Conservation (phyloP, 2,888 invertebrate genomes). For the Tenthredo distinguenda region DNA sequence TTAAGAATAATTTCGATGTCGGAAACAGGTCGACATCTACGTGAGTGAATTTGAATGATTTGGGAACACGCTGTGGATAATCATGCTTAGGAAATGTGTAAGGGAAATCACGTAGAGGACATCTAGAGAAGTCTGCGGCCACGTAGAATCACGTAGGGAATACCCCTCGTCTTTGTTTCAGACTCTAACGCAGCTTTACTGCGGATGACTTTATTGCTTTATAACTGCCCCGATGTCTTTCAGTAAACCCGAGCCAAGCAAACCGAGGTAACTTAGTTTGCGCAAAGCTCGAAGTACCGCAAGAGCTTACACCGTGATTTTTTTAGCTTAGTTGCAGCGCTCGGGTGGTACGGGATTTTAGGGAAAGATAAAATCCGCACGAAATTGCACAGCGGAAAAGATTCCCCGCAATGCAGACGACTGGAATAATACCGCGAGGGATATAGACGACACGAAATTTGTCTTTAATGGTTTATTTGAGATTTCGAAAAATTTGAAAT, state of each 20-base stretch:
- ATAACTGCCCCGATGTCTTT: slow-evolving; percentile 43
- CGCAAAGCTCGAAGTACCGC: slow-evolving; percentile 39
- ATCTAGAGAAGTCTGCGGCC: not conserved
- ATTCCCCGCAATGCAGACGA: slow-evolving; percentile 6
- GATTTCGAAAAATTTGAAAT: not conserved
- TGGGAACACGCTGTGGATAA: not conserved
- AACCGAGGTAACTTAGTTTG: slow-evolving; percentile 41
- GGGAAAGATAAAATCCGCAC: not conserved
- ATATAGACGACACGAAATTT: not conserved
- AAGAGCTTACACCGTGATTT: not conserved
- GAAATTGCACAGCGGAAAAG: not conserved
- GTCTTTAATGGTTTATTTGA: not conserved
- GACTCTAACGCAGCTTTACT: slow-evolving; percentile 28
- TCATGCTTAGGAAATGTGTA: not conserved
- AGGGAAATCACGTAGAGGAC: not conserved
- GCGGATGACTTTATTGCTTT: slow-evolving; percentile 47
- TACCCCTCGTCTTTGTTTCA: not conserved
- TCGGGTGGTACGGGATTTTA: not conserved
- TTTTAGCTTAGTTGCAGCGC: not conserved
- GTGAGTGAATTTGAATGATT: not conserved
- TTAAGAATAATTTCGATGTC: not conserved
- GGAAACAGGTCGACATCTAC: not conserved
- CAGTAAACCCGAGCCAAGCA: slow-evolving; percentile 26
- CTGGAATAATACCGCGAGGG: not conserved
- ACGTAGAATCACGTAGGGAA: slow-evolving; percentile 8